Evolutionary conservation across 92 coral and sea anemone genomes (phyloP).

Genomic region (Parazoanthus swiftii): DNA sequence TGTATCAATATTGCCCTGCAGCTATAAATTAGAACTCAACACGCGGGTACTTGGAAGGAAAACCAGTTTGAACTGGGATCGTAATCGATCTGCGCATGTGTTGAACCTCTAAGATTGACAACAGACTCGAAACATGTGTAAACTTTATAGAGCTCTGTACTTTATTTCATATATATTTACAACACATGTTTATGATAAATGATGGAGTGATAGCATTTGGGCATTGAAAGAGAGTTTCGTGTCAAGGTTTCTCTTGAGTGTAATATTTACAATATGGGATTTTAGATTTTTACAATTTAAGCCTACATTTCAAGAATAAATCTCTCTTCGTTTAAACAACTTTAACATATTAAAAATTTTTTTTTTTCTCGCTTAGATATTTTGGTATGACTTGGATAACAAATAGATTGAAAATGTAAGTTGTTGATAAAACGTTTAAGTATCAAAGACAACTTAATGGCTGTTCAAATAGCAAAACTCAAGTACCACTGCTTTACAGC

Average conservation of each 20-base stretch:
- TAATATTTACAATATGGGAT: conserved; percentile 10
- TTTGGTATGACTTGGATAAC: background rate
- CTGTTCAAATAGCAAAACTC: background rate
- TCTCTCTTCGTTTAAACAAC: conserved; percentile 10
- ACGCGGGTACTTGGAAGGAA: background rate
- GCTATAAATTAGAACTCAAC: background rate
- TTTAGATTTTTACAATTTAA: background rate
- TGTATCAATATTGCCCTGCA: background rate
- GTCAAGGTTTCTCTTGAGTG: background rate
- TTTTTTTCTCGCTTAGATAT: background rate
- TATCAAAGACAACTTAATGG: background rate
- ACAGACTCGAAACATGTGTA: background rate
- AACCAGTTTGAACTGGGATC: background rate
- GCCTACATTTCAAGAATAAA: conserved; percentile 16
- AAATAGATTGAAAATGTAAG: background rate
- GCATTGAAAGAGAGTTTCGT: background rate
- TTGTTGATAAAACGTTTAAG: background rate
- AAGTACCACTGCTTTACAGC: background rate
- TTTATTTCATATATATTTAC: conserved; percentile 34
- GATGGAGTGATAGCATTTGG: background rate
- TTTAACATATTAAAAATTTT: background rate
- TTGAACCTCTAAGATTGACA: background rate
- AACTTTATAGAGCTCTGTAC: conserved; percentile 3
- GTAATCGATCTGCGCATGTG: background rate
- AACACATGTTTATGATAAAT: background rate